Conservation (phyloP, 2,113 vertebrate genomes). For the Apteryx mantelli region DNA sequence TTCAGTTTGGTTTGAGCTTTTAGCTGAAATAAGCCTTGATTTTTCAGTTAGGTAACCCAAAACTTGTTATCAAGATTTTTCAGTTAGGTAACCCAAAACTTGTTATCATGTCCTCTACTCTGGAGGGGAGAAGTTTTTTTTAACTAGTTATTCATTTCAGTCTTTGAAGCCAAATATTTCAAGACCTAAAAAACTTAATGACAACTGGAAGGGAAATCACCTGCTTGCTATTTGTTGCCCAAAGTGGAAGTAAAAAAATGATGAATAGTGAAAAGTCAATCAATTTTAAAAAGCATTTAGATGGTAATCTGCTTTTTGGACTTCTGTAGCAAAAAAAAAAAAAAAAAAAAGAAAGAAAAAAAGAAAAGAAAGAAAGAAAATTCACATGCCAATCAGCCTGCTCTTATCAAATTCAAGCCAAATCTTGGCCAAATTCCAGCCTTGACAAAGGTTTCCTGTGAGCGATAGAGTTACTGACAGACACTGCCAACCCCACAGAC, state of each 20-base stretch:
- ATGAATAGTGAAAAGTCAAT: background rate
- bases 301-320: background rate
- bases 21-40: accelerated
- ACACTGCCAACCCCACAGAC: background rate
- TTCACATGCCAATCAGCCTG: background rate
- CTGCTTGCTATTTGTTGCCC: background rate
- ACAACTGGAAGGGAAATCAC: background rate
- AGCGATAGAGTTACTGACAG: background rate
- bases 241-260: background rate
- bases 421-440: background rate
- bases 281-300: background rate
- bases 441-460: background rate
- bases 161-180: background rate
- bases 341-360: background rate
- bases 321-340: background rate
- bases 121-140: background rate
- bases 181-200: background rate
- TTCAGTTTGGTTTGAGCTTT: background rate
- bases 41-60: background rate
- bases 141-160: background rate
- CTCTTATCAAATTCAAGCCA: background rate
- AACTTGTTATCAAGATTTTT: background rate
- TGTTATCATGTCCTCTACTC: background rate
- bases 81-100: background rate
- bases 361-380: background rate